phyloP scores from a whole-genome alignment of 2,888 invertebrate genomes.

The Perizoma affinitatum region DNA sequence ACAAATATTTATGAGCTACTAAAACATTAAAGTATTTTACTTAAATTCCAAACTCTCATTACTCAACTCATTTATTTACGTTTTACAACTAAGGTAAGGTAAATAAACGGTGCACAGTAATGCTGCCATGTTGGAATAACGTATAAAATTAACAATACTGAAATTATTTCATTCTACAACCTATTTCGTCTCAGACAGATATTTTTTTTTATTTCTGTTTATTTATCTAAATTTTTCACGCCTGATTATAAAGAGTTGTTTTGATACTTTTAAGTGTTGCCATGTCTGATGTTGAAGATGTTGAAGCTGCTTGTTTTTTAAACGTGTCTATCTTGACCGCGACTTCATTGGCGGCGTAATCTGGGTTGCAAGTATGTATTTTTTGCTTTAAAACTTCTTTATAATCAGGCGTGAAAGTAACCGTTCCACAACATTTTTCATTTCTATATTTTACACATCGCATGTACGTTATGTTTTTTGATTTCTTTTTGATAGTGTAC shows the following conservation, averaged over 20 bases:
- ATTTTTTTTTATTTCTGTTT: conserved; percentile 1
- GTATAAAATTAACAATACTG: too few species aligned
- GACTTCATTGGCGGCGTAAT: conserved; percentile 14
- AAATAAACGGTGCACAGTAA: too few species aligned
- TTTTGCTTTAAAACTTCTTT: conserved; percentile 10
- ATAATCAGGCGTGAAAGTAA: conserved; percentile 5
- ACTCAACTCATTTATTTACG: too few species aligned
- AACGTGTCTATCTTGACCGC: conserved; percentile 9
- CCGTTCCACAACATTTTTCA: conserved; percentile 9
- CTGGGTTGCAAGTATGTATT: conserved; percentile 6
- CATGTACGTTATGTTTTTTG: conserved; percentile 1
- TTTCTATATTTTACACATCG: conserved; percentile 17
- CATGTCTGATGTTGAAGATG: background rate
- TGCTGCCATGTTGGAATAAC: too few species aligned
- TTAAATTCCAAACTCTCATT: too few species aligned
- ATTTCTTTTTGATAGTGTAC: conserved; percentile 8
- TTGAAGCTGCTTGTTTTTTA: conserved; percentile 7
- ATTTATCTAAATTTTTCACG: background rate
- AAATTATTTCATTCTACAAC: conserved; percentile 1
- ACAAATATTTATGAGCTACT: too few species aligned
- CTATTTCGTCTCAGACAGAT: too few species aligned
- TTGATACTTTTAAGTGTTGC: conserved; percentile 12
- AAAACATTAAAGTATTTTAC: too few species aligned
- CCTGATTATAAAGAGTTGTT: conserved; percentile 5
- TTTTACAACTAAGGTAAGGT: too few species aligned